Evolutionary conservation across 2,113 vertebrate genomes (phyloP).

Genomic region (Manacus vitellinus): DNA sequence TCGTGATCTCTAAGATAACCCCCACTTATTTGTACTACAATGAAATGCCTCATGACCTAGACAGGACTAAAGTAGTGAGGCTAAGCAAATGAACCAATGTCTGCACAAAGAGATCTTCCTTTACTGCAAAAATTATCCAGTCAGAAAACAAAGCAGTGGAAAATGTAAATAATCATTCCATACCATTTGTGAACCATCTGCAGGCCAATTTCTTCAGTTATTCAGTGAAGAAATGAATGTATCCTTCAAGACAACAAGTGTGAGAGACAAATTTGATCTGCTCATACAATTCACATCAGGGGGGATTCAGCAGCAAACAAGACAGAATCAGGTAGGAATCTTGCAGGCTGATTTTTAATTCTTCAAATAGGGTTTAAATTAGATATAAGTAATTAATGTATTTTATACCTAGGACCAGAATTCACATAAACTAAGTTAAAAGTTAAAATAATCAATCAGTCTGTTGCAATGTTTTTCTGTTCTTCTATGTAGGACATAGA

Average conservation of each 20-base stretch:
- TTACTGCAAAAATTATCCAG: neutral
- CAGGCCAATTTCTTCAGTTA: neutral
- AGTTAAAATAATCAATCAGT: neutral
- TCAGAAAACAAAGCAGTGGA: conserved; percentile 13
- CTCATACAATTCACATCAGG: neutral
- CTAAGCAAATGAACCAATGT: neutral
- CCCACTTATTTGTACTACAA: neutral
- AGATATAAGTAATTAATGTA: neutral
- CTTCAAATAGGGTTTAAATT: neutral
- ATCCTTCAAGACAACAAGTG: neutral
- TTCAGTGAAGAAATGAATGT: neutral
- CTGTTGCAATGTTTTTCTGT: neutral
- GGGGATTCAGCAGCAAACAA: neutral
- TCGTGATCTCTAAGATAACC: neutral
- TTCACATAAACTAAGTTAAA: neutral
- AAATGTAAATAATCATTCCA: neutral
- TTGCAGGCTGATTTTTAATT: neutral
- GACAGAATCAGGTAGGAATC: neutral
- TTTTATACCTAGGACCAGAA: neutral
- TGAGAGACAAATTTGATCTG: neutral
- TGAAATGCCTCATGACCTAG: neutral
- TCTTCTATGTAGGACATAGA: neutral
- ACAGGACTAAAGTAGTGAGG: neutral
- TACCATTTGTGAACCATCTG: conserved; percentile 7
- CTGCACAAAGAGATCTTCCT: neutral